Evolutionary conservation across 2,888 invertebrate genomes (phyloP), one percentile per base, ranked within the genome.

Genomic region (Drosophila nigricruria): DNA sequence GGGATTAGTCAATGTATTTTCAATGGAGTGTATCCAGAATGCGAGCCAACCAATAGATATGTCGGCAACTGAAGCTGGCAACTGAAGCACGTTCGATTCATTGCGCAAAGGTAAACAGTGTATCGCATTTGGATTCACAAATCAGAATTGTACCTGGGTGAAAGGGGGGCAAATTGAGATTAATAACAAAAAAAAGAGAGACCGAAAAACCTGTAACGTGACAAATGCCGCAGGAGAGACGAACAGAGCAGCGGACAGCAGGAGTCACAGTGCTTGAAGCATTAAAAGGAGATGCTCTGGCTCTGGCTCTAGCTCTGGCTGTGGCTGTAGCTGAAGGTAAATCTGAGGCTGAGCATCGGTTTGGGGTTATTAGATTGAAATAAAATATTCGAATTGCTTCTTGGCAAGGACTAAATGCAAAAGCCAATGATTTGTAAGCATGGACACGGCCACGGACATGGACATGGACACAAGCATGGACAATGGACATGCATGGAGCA

Each of bases 351-450:
- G 38, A 38, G 54, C 60, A 38, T 60, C 73, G 77, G 73, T 77
- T 77, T 77, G 77, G 77, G 66, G 77, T 77, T 77, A 77, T 77
- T 77, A 77, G 77, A 77, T 77, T 77, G 77, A 77, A 77, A 79
- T 71, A 70, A 82, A 77, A 82, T 84, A 81, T 84, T 62, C 77
- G 72, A 74, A 82, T 73, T 79, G 82, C 77, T 70, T 52, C 49
- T 49, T 58, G 80, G 67, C 58, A 78, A 70, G 74, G 78, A 77
- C 77, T 78, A 77, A 77, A 78, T 77, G 77, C 77, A 82, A 81
- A 81, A 74, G 77, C 80, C 73, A 80, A 80, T 82, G 85, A 82
- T 82, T 82, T 82, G 85, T 82, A 80, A 77, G 77, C 77, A 77
- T 77, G 77, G 73, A 77, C 77, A 77, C 77, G 69, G 61, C 57